Evolutionary conservation across 2,113 vertebrate species (phyloP), one percentile per base, ranked within the genome.

Genomic region (Mesocricetus auratus): DNA sequence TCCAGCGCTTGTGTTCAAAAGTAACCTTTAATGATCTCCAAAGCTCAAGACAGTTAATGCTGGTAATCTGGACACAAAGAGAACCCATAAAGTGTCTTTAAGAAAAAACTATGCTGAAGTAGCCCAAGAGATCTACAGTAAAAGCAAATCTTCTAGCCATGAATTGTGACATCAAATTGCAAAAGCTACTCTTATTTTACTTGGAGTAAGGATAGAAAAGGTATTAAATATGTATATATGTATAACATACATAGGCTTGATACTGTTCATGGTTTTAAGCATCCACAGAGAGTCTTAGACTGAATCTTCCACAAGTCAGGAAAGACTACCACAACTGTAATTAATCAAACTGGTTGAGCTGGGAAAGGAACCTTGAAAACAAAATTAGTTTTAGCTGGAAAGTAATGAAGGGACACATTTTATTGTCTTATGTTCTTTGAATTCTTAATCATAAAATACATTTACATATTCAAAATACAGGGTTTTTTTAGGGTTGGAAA

Each of bases 371-470:
- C 13, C 10, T 92, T 53, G 85, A 93, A 93, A 89, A 26, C 33
- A 45, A 81, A 64, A 45, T 64, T 64, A 19, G 26, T 62, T 64
- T 85, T 8, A 87, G 60, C 68, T 88, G 22, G n/a, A 89, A 36
- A 36, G 64, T 94, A 94, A 95, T 4, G 9, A 90, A 89, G 26
- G 75, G 6, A 83, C 36, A 77, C 8, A 90, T 5, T 89, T 92
- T 33, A 75, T 39, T 39, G 36, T 39, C 62, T 71, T 26, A 21
- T 73, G n/a, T 16, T 88, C 36, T 91, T 93, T 95, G 17, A 64
- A 89, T 86, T 95, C 39, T 93, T 31, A 95, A 89, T 9, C 93
- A 94, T 68, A n/a, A 93, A 93, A 94, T 73, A 90, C 53, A 95
- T 79, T 87, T 91, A 74, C 50, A 60, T 91, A 71, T 89, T 77